phyloP scores from a whole-genome alignment of 2,797 vertebrate species.

The Leuciscus waleckii region DNA sequence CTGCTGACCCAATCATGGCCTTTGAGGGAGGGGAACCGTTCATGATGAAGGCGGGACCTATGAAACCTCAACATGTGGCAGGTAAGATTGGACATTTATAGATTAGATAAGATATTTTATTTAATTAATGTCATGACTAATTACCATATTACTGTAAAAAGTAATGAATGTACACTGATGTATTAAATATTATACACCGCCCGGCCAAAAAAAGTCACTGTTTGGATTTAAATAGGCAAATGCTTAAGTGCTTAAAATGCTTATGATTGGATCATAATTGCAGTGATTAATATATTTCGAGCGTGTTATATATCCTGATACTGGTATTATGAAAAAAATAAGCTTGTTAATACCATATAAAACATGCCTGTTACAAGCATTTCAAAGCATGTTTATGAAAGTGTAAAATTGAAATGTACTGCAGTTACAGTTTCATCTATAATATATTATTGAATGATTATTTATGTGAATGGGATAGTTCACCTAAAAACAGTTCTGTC shows the following conservation, averaged over 20 bases:
- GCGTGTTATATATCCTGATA: neutral
- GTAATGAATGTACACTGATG: neutral
- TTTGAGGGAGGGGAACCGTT: constrained; percentile 88
- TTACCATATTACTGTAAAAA: neutral
- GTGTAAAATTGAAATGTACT: neutral
- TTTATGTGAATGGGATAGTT: neutral
- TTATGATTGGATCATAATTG: too few relatives aligned
- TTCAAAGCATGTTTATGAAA: neutral
- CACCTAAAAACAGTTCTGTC: neutral
- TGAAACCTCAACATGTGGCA: constrained; percentile 92
- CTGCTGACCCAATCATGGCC: constrained; percentile 81
- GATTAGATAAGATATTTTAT: neutral
- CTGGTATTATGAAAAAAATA: neutral
- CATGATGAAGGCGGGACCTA: constrained; percentile 89
- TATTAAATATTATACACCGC: too few relatives aligned
- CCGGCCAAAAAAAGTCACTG: too few relatives aligned
- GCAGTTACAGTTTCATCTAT: neutral
- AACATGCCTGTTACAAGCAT: neutral
- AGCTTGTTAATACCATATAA: neutral
- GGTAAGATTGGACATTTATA: constrained; percentile 72
- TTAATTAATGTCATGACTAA: neutral
- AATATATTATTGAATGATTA: neutral
- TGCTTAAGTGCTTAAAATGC: too few relatives aligned
- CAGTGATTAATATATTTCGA: too few relatives aligned
- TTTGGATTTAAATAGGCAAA: too few relatives aligned